Evolutionary conservation across 1,140 invertebrate genomes (phyloP).

Genomic region (Pseudachorutes palmiensis): DNA sequence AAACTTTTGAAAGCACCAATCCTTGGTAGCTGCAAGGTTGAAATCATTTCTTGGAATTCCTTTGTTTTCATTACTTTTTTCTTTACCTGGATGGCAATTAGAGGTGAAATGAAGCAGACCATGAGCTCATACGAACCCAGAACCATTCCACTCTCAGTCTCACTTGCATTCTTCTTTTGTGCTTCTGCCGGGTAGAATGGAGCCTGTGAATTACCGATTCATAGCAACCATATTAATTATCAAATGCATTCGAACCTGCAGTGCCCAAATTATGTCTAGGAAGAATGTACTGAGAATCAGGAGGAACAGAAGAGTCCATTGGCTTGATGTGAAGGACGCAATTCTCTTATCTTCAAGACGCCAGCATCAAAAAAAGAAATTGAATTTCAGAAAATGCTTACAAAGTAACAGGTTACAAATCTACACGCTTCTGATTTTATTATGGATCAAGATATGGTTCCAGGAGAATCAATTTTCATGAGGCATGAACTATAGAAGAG

Average conservation of each 20-base stretch:
- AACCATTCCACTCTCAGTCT: constrained; percentile 66
- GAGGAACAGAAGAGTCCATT: neutral
- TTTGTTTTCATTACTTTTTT: too few species aligned
- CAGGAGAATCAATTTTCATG: too few species aligned
- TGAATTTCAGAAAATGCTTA: too few species aligned
- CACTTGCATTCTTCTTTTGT: constrained; percentile 69
- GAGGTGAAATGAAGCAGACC: constrained; percentile 8
- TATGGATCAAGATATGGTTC: too few species aligned
- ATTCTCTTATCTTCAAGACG: neutral
- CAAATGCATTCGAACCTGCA: neutral
- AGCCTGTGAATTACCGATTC: neutral
- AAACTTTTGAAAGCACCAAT: constrained; percentile 36
- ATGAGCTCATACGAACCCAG: constrained; percentile 12
- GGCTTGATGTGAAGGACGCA: neutral
- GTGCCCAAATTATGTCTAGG: neutral
- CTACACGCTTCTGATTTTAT: too few species aligned
- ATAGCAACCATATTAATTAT: neutral
- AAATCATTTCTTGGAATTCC: too few species aligned
- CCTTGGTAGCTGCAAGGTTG: neutral
- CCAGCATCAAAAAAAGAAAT: too few species aligned
- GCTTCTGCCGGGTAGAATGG: constrained; percentile 44
- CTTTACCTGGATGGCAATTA: constrained; percentile 62
- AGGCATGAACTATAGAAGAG: too few species aligned
- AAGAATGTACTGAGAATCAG: neutral
- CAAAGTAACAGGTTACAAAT: too few species aligned